Evolutionary conservation across 2,797 vertebrate genomes (phyloP).

Genomic region (Falco biarmicus): DNA sequence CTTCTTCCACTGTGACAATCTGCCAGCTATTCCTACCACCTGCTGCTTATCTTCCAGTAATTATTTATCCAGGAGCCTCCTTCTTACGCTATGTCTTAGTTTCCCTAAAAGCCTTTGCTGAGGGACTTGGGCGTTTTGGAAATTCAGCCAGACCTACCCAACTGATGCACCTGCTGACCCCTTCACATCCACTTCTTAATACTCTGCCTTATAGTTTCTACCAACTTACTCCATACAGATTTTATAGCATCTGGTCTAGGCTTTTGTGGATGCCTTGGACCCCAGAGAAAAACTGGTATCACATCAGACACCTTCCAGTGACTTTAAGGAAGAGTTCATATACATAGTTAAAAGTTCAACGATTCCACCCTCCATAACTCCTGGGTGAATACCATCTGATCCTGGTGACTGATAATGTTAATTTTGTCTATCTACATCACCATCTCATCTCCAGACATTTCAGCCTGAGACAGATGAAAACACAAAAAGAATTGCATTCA

Average conservation of each 20-base stretch:
- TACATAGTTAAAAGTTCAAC: not conserved
- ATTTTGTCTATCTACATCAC: not conserved
- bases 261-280: not conserved
- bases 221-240: not conserved
- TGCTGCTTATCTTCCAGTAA: not conserved
- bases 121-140: not conserved
- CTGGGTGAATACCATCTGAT: not conserved
- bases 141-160: not conserved
- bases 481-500: not conserved
- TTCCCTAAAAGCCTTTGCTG: not conserved
- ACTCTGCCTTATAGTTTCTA: not conserved
- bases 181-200: not conserved
- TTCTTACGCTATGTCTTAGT: not conserved
- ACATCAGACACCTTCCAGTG: not conserved
- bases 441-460: slow-evolving; percentile 8
- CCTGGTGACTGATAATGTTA: not conserved
- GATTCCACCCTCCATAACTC: not conserved
- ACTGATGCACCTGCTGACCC: not conserved
- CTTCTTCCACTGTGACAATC: not conserved
- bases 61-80: not conserved
- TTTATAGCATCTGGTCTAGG: not conserved
- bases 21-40: not conserved
- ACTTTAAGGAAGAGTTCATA: not conserved
- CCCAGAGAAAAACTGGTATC: not conserved
- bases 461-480: not conserved